Conservation (phyloP, 2,888 invertebrate genomes). For the Spodoptera exigua region DNA sequence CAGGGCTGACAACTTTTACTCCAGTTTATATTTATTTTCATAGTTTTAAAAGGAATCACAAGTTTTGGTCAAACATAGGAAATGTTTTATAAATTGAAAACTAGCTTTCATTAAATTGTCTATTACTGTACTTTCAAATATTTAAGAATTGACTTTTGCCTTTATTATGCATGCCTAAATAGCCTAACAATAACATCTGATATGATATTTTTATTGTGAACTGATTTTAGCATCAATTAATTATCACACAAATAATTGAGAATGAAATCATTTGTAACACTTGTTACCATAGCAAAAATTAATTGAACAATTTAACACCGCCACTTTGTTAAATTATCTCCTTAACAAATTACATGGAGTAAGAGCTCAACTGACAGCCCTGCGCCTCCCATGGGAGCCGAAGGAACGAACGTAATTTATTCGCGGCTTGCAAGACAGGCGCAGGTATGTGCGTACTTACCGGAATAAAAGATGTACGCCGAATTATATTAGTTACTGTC, state of each 20-base stretch:
- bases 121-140: too few species aligned
- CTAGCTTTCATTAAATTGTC: not conserved
- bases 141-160: too few species aligned
- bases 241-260: too few species aligned
- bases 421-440: conserved; percentile 36
- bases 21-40: conserved; percentile 6
- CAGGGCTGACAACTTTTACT: conserved; percentile 22
- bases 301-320: conserved; percentile 1
- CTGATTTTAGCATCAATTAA: too few species aligned
- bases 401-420: conserved; percentile 42
- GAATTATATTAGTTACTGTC: conserved; percentile 48
- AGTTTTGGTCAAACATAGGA: conserved; percentile 2
- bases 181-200: too few species aligned
- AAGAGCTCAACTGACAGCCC: conserved; percentile 30
- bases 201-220: too few species aligned
- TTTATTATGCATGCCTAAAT: too few species aligned
- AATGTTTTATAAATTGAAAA: not conserved
- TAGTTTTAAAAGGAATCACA: conserved; percentile 11
- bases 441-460: conserved; percentile 34
- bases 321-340: conserved; percentile 13
- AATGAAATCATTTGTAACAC: too few species aligned
- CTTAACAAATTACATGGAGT: conserved; percentile 14
- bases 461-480: conserved; percentile 47
- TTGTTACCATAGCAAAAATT: too few species aligned
- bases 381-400: conserved; percentile 23